A percentile compares a stretch with the other conserved stretches of the same genome.
Evolutionary conservation across 2,797 vertebrate genomes (phyloP).

Genomic region (Alauda arvensis): DNA sequence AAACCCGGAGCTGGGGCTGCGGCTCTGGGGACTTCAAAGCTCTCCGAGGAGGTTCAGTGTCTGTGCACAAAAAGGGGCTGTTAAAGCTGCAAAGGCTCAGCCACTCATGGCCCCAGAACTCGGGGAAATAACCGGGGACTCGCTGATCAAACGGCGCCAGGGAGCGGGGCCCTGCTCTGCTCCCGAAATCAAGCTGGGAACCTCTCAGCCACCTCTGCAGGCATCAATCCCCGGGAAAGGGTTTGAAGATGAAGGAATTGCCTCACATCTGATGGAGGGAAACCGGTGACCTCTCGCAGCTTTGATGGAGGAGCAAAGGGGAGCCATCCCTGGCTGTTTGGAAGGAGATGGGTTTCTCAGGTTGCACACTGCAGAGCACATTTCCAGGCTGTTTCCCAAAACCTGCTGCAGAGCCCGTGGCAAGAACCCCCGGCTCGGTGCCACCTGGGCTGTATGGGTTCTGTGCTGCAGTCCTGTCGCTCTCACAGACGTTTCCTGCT

Average conservation of each 20-base stretch:
- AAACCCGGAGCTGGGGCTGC: neutral
- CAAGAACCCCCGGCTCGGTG: neutral
- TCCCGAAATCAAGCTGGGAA: neutral
- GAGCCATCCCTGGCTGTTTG: neutral
- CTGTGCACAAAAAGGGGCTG: neutral
- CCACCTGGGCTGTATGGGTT: neutral
- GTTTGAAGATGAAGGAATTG: neutral
- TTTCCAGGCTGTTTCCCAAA: neutral
- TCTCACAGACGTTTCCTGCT: neutral
- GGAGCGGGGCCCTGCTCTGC: neutral
- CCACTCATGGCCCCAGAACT: neutral
- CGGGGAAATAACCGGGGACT: neutral
- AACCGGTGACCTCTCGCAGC: neutral
- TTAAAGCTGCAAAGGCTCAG: neutral
- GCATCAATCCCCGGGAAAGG: neutral
- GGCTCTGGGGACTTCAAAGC: neutral
- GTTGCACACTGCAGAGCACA: neutral
- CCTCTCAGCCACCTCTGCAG: neutral
- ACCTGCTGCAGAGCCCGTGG: neutral
- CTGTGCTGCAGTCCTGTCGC: neutral
- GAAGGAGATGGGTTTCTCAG: neutral
- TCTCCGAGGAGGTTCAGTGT: rapidly evolving
- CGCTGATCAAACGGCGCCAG: neutral
- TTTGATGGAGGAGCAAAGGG: neutral
- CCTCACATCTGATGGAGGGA: neutral